Evolutionary conservation across 1,140 invertebrate species (phyloP).

Genomic region (Gonatopus flavifemur): DNA sequence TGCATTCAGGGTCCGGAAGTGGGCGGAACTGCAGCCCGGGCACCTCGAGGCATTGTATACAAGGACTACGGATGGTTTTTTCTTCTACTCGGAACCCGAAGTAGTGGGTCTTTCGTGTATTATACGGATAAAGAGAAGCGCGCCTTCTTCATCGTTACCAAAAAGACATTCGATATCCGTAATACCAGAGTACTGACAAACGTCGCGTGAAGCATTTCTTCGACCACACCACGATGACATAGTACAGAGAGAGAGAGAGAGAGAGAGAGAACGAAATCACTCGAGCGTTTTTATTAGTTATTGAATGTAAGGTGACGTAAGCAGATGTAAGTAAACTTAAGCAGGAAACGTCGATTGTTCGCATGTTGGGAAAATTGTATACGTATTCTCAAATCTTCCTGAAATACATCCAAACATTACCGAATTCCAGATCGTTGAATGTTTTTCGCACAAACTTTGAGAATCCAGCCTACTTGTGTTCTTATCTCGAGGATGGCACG

Average conservation of each 20-base stretch:
- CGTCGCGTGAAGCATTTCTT: slow-evolving; percentile 8
- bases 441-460: too few relatives aligned
- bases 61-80: slow-evolving; percentile 40
- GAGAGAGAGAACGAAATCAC: slow-evolving; percentile 8
- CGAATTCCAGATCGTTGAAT: too few relatives aligned
- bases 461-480: too few relatives aligned
- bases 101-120: slow-evolving; percentile 16
- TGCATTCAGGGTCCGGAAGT: slow-evolving; percentile 45
- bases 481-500: too few relatives aligned
- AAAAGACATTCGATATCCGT: slow-evolving; percentile 49
- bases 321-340: slow-evolving; percentile 20
- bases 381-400: too few relatives aligned
- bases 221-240: slow-evolving; percentile 7
- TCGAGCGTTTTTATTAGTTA: slow-evolving; percentile 2
- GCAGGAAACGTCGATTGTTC: slow-evolving; percentile 26
- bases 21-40: slow-evolving; percentile 46
- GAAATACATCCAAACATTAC: too few relatives aligned
- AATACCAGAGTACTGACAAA: slow-evolving; percentile 46
- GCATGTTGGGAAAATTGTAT: too few relatives aligned
- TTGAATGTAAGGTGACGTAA: slow-evolving; percentile 12
- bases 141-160: slow-evolving; percentile 24
- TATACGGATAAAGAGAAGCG: slow-evolving; percentile 15
- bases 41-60: slow-evolving; percentile 40
- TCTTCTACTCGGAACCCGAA: slow-evolving; percentile 26
- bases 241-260: too few relatives aligned